Conservation (phyloP, 2,888 invertebrate genomes). For the Autographa gamma region DNA sequence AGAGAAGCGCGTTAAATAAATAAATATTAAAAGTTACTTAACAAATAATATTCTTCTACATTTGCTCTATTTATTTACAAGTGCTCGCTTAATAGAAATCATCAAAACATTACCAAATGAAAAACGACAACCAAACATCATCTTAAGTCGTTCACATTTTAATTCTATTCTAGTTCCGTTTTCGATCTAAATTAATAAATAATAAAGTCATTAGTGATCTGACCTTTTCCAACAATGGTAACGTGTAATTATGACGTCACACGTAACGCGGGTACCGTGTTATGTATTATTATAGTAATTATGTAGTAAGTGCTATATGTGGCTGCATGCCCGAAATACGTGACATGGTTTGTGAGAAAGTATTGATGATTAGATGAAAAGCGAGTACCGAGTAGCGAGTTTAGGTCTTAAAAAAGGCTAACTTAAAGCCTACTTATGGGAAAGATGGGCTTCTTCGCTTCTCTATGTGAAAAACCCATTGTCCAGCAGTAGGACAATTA, state of each 20-base stretch:
- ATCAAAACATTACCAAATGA: too few species aligned
- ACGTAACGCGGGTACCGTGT: constrained; percentile 59
- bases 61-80: neutral
- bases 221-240: constrained; percentile 24
- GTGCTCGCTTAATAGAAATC: neutral
- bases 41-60: neutral
- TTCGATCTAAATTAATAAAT: constrained; percentile 42
- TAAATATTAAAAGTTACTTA: neutral
- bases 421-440: too few species aligned
- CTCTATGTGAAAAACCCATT: too few species aligned
- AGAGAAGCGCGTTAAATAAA: neutral
- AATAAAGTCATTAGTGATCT: constrained; percentile 50
- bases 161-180: constrained; percentile 19
- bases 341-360: too few species aligned
- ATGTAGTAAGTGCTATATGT: neutral
- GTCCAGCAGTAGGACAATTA: too few species aligned
- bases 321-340: neutral
- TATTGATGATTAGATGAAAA: too few species aligned
- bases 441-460: too few species aligned
- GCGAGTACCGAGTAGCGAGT: too few species aligned
- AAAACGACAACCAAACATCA: too few species aligned
- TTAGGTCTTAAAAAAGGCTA: too few species aligned
- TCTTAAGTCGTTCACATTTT: neutral
- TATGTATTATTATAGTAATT: neutral
- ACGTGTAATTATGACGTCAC: constrained; percentile 62